A percentile compares a stretch with the other conserved stretches of the same genome.
phyloP scores from a whole-genome alignment of 2,888 invertebrate species.

The Spodoptera littoralis region DNA sequence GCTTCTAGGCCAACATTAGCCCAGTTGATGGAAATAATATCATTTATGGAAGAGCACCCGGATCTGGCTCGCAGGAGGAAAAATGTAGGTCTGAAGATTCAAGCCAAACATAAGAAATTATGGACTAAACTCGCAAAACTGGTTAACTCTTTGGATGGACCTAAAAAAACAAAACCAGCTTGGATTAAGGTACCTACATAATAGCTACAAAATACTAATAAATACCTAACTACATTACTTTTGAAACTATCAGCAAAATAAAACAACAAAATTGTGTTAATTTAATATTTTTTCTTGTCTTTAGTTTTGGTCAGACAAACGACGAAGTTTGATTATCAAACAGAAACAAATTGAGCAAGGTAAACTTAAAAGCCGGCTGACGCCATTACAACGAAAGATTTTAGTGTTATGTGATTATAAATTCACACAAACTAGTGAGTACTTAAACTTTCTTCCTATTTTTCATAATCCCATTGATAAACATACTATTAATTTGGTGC shows the following conservation, averaged over 20 bases:
- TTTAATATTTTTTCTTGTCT: constrained; percentile 1
- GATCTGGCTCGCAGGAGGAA: constrained; percentile 73
- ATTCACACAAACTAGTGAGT: constrained; percentile 65
- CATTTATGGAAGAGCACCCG: constrained; percentile 78
- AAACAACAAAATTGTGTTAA: background rate
- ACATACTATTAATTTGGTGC: too few species aligned
- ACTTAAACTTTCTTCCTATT: too few species aligned
- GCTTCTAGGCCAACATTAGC: constrained; percentile 73
- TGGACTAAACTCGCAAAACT: constrained; percentile 75
- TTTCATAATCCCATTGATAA: too few species aligned
- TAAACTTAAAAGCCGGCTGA: constrained; percentile 65
- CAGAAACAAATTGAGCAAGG: constrained; percentile 76
- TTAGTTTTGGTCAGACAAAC: constrained; percentile 81
- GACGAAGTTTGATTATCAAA: constrained; percentile 72
- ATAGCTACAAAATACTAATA: too few species aligned
- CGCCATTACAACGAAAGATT: constrained; percentile 73
- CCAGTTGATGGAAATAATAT: constrained; percentile 75
- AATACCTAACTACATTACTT: too few species aligned
- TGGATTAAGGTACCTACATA: constrained; percentile 76
- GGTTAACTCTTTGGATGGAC: constrained; percentile 74
- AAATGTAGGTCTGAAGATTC: constrained; percentile 65
- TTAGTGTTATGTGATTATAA: constrained; percentile 67
- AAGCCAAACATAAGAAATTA: constrained; percentile 72
- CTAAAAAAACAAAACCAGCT: constrained; percentile 75
- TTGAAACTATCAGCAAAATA: too few species aligned